phyloP scores from a whole-genome alignment of 2,888 invertebrate genomes.

The Synanthedon formicaeformis region DNA sequence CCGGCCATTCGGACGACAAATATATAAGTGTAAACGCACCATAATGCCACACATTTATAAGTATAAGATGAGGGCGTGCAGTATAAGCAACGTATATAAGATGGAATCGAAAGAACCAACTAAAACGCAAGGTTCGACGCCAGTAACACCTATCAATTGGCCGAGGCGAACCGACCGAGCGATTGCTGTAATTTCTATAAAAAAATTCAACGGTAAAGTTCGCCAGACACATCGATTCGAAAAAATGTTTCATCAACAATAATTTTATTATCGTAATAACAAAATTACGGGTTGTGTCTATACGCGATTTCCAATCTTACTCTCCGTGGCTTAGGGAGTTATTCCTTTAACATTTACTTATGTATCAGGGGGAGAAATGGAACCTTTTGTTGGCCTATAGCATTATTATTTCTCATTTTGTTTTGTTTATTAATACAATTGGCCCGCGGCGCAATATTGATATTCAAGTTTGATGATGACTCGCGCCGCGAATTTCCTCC shows the following conservation, averaged over 20 bases:
- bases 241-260: constrained; percentile 71
- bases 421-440: constrained; percentile 72
- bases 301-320: constrained; percentile 56
- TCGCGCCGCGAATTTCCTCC: constrained; percentile 53
- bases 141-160: constrained; percentile 59
- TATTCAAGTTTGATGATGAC: constrained; percentile 71
- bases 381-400: constrained; percentile 71
- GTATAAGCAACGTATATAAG: constrained; percentile 6
- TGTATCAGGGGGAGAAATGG: constrained; percentile 67
- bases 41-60: no score
- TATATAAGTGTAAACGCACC: no score
- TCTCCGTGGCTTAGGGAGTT: constrained; percentile 37
- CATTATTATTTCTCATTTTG: constrained; percentile 72
- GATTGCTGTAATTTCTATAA: constrained; percentile 67
- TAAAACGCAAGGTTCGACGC: constrained; percentile 22
- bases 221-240: constrained; percentile 65
- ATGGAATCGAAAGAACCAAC: constrained; percentile 20
- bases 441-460: constrained; percentile 70
- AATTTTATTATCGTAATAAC: constrained; percentile 71
- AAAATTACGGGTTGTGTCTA: constrained; percentile 61
- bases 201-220: constrained; percentile 64
- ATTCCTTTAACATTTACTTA: constrained; percentile 42
- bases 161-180: constrained; percentile 38
- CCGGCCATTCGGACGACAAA: no score
- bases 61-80: no score